Percentiles rank a stretch among this genome's conserved stretches.
Conservation (phyloP, 1,140 invertebrate genomes). For the Teleogryllus occipitalis region DNA sequence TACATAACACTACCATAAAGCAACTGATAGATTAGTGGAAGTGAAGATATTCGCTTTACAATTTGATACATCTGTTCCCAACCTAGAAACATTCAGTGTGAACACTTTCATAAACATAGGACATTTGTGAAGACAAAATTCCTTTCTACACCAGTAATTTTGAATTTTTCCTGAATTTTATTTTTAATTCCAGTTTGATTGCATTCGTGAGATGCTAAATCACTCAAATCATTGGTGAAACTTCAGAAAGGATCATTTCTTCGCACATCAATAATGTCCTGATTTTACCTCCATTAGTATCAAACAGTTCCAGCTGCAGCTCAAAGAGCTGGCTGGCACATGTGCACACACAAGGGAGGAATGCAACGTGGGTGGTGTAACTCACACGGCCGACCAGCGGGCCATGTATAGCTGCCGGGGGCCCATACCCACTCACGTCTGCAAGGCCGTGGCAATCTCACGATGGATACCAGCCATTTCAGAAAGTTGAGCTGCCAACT, state of each 20-base stretch:
- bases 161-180: too few species aligned
- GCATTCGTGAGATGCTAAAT: too few species aligned
- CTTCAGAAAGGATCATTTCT: not conserved
- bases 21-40: not conserved
- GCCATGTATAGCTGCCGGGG: not conserved
- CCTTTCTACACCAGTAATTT: not conserved
- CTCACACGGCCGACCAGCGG: conserved; percentile 17
- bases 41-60: not conserved
- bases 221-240: too few species aligned
- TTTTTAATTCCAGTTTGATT: too few species aligned
- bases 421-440: conserved; percentile 50
- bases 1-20: not conserved
- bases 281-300: conserved; percentile 2
- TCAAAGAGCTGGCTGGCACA: not conserved
- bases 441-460: conserved; percentile 69
- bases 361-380: not conserved
- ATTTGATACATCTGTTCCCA: not conserved
- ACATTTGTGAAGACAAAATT: not conserved
- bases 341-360: not conserved
- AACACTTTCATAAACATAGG: not conserved
- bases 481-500: conserved; percentile 74
- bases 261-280: not conserved
- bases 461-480: conserved; percentile 77
- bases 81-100: not conserved
- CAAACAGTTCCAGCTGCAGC: not conserved